Conservation (phyloP, 1,140 invertebrate genomes). For the Eriosoma lanigerum region DNA sequence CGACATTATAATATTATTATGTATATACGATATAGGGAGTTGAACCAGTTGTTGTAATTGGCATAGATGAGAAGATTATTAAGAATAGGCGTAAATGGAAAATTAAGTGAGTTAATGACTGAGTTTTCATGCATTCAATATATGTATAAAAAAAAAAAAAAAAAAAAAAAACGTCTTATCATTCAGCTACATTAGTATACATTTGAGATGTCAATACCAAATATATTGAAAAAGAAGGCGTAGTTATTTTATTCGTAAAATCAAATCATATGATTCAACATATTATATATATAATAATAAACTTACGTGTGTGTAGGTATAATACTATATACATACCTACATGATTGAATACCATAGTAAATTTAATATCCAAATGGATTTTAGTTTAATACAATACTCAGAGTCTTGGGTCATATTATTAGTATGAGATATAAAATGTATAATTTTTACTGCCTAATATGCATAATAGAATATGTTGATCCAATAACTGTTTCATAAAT, state of each 20-base stretch:
- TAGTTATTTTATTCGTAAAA: background rate
- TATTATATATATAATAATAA: background rate
- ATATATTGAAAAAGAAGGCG: constrained; percentile 13
- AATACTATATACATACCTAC: too few species aligned
- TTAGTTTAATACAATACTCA: too few species aligned
- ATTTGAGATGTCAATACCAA: constrained; percentile 14
- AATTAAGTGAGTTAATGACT: constrained; percentile 26
- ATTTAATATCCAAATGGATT: background rate
- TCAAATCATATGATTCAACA: background rate
- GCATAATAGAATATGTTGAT: too few species aligned
- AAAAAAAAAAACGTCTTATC: constrained; percentile 32
- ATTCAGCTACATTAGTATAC: constrained; percentile 36
- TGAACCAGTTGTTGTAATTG: constrained; percentile 25
- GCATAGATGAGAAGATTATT: constrained; percentile 22
- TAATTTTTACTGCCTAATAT: too few species aligned
- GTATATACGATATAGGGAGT: background rate
- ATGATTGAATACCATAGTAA: background rate
- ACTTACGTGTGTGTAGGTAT: background rate
- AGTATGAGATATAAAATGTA: too few species aligned
- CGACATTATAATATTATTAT: background rate
- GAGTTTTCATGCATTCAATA: background rate
- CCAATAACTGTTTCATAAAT: too few species aligned
- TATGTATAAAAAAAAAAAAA: background rate
- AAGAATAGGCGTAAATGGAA: constrained; percentile 22
- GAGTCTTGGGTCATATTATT: too few species aligned